phyloP scores from a whole-genome alignment of 2,888 invertebrate genomes.

The Scelioninae gen. 1 region DNA sequence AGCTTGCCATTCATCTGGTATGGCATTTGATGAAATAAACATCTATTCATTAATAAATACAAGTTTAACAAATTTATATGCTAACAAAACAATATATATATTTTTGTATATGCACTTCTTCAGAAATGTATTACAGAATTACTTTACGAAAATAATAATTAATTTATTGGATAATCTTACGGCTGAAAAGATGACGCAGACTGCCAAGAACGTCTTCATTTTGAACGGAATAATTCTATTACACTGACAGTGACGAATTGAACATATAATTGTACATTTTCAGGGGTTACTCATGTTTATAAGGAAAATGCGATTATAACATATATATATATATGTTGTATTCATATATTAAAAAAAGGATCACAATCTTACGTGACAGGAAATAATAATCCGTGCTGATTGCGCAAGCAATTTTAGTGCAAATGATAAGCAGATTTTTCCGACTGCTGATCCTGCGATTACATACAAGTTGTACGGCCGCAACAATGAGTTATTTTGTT shows the following conservation, averaged over 20 bases:
- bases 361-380: constrained; percentile 45
- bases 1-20: neutral
- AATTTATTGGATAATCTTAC: constrained; percentile 19
- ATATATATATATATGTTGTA: no score
- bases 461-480: no score
- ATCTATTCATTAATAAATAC: neutral
- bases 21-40: neutral
- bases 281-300: constrained; percentile 36
- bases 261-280: constrained; percentile 31
- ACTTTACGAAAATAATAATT: constrained; percentile 5
- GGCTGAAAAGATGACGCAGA: constrained; percentile 25
- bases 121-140: neutral
- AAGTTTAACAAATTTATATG: neutral
- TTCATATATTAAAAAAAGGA: constrained; percentile 9
- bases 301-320: constrained; percentile 28
- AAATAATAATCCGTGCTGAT: constrained; percentile 16
- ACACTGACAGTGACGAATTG: constrained; percentile 13
- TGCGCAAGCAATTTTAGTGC: constrained; percentile 28
- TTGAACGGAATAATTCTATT: constrained; percentile 11
- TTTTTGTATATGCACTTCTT: neutral
- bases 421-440: constrained; percentile 35
- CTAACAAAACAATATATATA: no score
- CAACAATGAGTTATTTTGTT: constrained; percentile 36
- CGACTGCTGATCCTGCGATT: neutral
- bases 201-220: constrained; percentile 26